These are phyloP conservation scores for Sorex araneus DNA, from an alignment of 2,113 vertebrate genomes.

Conservation along the genomic window DNA sequence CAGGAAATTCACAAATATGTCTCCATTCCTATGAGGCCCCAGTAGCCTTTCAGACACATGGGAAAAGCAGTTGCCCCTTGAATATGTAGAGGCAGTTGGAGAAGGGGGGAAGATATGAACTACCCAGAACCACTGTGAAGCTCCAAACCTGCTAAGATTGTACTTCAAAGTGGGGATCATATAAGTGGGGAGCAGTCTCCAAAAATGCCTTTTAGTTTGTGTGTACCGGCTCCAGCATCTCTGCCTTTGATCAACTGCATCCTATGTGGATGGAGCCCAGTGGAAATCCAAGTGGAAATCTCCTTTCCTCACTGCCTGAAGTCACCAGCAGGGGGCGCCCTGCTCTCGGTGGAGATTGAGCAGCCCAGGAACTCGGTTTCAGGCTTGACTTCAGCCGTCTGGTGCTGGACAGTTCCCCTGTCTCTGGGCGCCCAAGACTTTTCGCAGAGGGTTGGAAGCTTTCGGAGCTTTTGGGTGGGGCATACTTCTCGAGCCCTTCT, in stretches of 20 bases:
- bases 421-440: no score
- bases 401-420: conserved; percentile 81
- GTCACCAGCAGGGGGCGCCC: conserved; percentile 64
- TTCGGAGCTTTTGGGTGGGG: not conserved
- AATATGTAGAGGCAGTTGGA: not conserved
- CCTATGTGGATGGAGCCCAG: not conserved
- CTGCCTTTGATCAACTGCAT: not conserved
- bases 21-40: not conserved
- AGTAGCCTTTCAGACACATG: not conserved
- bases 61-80: not conserved
- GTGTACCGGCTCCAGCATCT: not conserved
- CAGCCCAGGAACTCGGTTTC: no score
- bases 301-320: not conserved
- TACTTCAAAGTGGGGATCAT: no score
- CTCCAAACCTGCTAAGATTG: not conserved
- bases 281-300: not conserved
- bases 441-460: not conserved
- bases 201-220: not conserved
- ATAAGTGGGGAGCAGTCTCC: not conserved
- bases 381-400: conserved; percentile 54
- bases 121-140: not conserved
- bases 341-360: not conserved
- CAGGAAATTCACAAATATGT: not conserved
- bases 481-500: not conserved
- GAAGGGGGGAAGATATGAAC: not conserved